Evolutionary conservation across 2,113 vertebrate genomes (phyloP).

Genomic region (Pelecanus crispus): DNA sequence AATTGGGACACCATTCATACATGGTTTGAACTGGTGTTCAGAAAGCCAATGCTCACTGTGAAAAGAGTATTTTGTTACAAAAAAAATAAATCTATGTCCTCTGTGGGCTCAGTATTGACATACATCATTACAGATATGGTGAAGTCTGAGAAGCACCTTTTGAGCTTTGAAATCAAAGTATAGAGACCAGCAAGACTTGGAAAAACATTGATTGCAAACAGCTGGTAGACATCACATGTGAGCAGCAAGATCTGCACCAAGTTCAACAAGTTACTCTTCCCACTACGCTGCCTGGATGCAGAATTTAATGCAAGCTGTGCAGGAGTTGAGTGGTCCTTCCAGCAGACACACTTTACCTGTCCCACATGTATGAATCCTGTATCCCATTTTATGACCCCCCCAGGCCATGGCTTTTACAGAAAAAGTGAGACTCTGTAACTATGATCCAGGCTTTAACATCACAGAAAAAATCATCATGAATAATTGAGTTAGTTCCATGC

Average conservation of each 20-base stretch:
- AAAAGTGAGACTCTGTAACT: not conserved
- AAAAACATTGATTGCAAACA: not conserved
- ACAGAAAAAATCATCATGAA: not conserved
- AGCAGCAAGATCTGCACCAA: not conserved
- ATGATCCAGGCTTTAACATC: not conserved
- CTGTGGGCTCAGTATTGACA: not conserved
- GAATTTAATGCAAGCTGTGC: not conserved
- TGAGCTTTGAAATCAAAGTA: not conserved
- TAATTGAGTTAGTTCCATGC: not conserved
- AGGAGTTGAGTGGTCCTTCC: not conserved
- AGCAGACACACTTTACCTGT: not conserved
- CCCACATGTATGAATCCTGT: not conserved
- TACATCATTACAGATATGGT: not conserved
- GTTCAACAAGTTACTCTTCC: not conserved
- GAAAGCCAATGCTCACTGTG: constrained; percentile 21
- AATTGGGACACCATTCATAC: constrained; percentile 37
- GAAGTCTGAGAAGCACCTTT: not conserved
- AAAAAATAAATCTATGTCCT: not conserved
- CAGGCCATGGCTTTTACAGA: not conserved
- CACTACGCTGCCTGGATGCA: not conserved
- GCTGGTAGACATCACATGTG: not conserved
- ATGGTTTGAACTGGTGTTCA: constrained; percentile 15
- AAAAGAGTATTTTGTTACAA: not conserved
- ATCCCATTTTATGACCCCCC: not conserved
- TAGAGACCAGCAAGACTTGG: not conserved